A percentile compares a stretch with the other conserved stretches of the same genome.
Evolutionary conservation across 2,888 invertebrate species (phyloP).

Genomic region (Dryocosmus kuriphilus): DNA sequence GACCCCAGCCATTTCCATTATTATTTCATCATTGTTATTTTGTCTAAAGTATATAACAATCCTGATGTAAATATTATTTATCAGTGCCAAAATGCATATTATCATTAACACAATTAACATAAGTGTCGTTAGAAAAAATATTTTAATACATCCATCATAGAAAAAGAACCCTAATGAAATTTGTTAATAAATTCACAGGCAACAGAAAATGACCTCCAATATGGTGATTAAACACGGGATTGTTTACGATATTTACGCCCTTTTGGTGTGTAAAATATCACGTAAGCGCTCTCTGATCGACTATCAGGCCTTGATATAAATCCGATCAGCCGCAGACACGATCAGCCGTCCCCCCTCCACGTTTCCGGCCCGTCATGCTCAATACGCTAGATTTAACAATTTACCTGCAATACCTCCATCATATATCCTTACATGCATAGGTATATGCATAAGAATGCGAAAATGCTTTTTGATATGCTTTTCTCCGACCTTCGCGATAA

Average conservation of each 20-base stretch:
- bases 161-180: neutral
- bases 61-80: neutral
- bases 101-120: neutral
- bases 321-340: constrained; percentile 60
- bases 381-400: constrained; percentile 62
- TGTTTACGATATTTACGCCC: constrained; percentile 26
- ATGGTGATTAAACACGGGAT: neutral
- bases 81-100: neutral
- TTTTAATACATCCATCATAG: neutral
- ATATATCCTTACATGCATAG: constrained; percentile 11
- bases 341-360: constrained; percentile 46
- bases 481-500: constrained; percentile 4
- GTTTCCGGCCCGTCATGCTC: constrained; percentile 45
- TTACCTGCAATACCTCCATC: constrained; percentile 57
- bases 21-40: neutral
- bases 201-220: constrained; percentile 1
- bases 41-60: neutral
- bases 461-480: constrained; percentile 12
- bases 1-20: too few relatives aligned
- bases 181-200: neutral
- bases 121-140: neutral
- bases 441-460: constrained; percentile 33
- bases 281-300: constrained; percentile 50
- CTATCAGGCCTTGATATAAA: constrained; percentile 50
- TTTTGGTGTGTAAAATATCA: constrained; percentile 50